Conservation (phyloP, 23 tunicate genomes). For the Halocynthia roretzi region DNA sequence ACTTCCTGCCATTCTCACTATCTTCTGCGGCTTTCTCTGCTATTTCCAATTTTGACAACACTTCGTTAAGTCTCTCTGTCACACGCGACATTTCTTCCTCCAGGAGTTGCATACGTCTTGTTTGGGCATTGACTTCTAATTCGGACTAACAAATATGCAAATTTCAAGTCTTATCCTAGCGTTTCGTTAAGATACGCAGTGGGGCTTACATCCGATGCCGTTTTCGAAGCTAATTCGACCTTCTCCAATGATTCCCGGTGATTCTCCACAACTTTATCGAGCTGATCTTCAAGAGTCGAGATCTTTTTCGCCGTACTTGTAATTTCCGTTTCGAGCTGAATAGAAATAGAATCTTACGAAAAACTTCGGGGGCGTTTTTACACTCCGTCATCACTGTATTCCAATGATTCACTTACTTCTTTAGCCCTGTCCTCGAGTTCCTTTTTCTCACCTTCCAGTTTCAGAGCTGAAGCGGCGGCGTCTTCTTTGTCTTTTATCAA, state of each 20-base stretch:
- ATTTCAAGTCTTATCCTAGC: background rate
- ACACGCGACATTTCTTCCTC: constrained; percentile 20
- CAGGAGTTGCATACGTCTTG: constrained; percentile 21
- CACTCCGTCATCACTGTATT: background rate
- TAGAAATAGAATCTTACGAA: background rate
- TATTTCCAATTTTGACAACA: constrained; percentile 5
- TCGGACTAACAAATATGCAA: background rate
- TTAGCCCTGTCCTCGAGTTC: constrained; percentile 55
- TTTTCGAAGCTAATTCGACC: constrained; percentile 14
- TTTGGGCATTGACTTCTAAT: constrained; percentile 23
- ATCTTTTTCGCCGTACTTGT: constrained; percentile 17
- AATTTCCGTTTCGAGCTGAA: constrained; percentile 21
- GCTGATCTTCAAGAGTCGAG: constrained; percentile 21
- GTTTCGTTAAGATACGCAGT: background rate
- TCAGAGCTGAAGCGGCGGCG: constrained; percentile 61
- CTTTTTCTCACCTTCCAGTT: constrained; percentile 62
- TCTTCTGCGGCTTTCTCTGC: constrained; percentile 26
- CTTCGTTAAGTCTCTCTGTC: constrained; percentile 19
- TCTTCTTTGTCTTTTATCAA: constrained; percentile 89
- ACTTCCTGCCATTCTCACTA: constrained; percentile 21
- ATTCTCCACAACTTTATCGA: constrained; percentile 16
- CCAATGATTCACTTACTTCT: constrained; percentile 26
- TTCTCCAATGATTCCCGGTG: constrained; percentile 18
- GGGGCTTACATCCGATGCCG: constrained; percentile 15
- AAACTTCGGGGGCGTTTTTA: background rate